Percentiles rank a stretch among this genome's conserved stretches.
Evolutionary conservation across 2,888 invertebrate genomes (phyloP).

Genomic region (Drosophila nigritarsus): DNA sequence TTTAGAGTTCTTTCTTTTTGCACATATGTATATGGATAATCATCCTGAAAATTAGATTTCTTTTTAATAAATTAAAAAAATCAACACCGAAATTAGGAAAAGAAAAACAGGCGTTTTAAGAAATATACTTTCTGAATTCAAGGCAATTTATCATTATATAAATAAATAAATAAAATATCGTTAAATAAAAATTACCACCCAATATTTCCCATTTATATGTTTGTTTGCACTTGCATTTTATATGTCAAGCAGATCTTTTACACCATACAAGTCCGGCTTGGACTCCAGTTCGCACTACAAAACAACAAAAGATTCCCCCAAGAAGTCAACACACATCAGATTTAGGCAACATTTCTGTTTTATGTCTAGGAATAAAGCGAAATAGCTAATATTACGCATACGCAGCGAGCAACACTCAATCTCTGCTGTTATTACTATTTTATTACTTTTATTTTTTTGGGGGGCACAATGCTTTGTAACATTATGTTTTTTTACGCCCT

Average conservation of each 20-base stretch:
- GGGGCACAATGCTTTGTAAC: constrained; percentile 29
- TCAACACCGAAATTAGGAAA: background rate
- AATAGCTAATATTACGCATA: constrained; percentile 65
- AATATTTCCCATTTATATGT: background rate
- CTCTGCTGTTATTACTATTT: constrained; percentile 9
- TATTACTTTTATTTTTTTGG: background rate
- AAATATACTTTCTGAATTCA: background rate
- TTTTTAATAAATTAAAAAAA: background rate
- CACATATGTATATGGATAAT: no score
- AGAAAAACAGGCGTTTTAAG: background rate
- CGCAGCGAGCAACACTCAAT: constrained; percentile 39
- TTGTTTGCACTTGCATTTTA: constrained; percentile 9
- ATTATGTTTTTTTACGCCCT: constrained; percentile 5
- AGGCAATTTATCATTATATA: no score
- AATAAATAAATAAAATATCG: no score
- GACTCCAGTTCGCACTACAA: background rate
- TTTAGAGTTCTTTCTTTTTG: background rate
- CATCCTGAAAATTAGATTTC: background rate
- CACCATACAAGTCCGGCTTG: background rate
- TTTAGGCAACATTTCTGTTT: constrained; percentile 39
- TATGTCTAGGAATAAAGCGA: constrained; percentile 45
- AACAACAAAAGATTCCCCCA: constrained; percentile 3
- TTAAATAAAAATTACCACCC: background rate
- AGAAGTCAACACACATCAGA: constrained; percentile 29
- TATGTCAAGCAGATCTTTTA: background rate